Evolutionary conservation across 1,140 invertebrate genomes (phyloP), one percentile per base, ranked within the genome.

Genomic region (Caenorhabditis latens): DNA sequence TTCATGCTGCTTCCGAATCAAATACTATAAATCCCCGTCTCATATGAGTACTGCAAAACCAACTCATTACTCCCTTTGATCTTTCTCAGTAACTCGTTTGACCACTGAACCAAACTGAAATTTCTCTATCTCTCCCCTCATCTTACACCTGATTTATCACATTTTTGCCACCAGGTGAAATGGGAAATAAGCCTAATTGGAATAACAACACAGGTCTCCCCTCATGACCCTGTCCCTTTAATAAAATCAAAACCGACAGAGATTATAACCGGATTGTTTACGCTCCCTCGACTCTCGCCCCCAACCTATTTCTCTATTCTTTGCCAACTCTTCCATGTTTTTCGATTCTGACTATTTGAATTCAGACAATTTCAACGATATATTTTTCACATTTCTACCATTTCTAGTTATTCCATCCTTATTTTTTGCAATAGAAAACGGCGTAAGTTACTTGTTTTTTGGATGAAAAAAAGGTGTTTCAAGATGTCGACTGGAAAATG

Each of bases 241-340:
- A 53, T 53, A 53, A 53, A 58, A 58, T 21, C 14, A 58, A 58
- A 58, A 21, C 16, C 8, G 21, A 32, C 32, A 32, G 32, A n/a
- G 8, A n/a, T 58, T n/a, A 58, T 58, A 58, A 58, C 57, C 57
- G 57, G 57, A 58, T 58, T 58, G 57, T 58, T 58, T n/a, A 58
- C 57, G 16, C 57, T 4, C 57, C n/a, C 57, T 21, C 14, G 16
- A 19, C 57, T 58, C 57, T n/a, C n/a, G 5, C 57, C 50, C 50
- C 16, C 50, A 14, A 11, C 50, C 50, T 53, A 16, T 53, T 53
- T 58, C n/a, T 58, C 21, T 9, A n/a, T 58, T n/a, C n/a, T 58
- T n/a, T 8, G 8, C 19, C 14, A 21, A 19, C 57, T 58, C 9
- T 53, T 58, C n/a, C 57, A 58, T 19, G 21, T 58, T n/a, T 8